Evolutionary conservation across 92 coral and sea anemone genomes (phyloP).

Genomic region (Phymanthus crucifer): DNA sequence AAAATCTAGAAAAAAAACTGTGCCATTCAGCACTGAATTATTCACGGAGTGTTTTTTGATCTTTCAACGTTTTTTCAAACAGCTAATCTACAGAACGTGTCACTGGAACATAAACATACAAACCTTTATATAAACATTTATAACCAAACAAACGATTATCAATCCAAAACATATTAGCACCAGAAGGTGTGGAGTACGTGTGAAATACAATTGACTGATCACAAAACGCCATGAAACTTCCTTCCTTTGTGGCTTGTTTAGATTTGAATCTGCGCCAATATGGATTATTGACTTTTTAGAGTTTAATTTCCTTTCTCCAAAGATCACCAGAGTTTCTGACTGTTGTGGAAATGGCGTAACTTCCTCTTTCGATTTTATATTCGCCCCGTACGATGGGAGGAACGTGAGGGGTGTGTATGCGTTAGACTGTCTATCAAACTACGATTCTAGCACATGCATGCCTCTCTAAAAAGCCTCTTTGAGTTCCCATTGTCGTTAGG

Average conservation of each 20-base stretch:
- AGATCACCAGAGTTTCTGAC: not conserved
- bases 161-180: not conserved
- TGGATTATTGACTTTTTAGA: not conserved
- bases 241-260: not conserved
- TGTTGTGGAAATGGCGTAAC: not conserved
- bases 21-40: too few relatives aligned
- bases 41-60: too few relatives aligned
- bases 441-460: conserved; percentile 7
- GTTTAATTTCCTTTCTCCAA: not conserved
- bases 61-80: too few relatives aligned
- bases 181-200: not conserved
- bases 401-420: not conserved
- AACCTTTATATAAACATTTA: too few relatives aligned
- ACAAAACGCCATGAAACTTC: not conserved
- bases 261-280: not conserved
- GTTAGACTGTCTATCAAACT: conserved; percentile 17
- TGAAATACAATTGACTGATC: not conserved
- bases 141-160: not conserved
- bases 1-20: too few relatives aligned
- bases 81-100: too few relatives aligned
- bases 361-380: not conserved
- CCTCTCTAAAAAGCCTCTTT: not conserved
- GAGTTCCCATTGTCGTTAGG: conserved; percentile 15
- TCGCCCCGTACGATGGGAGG: not conserved
- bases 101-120: too few relatives aligned